Base-by-base conservation (phyloP, 2,797 vertebrate genomes). In the Threskiornis aethiopicus region DNA sequence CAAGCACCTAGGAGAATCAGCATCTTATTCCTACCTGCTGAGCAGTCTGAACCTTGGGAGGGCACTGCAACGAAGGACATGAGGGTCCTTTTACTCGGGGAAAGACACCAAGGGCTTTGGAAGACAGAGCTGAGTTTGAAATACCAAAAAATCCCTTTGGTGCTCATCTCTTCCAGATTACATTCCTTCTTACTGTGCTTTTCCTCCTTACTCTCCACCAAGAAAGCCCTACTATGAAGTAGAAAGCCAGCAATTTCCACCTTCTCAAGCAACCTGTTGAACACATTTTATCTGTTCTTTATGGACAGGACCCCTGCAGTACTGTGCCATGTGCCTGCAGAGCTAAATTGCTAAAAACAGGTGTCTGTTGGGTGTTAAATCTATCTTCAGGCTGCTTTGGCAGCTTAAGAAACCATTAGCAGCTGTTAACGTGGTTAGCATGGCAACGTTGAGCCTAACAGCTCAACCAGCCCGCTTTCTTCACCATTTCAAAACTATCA, bases 351-450 rank as follows among this genome's bases (percentile, higher is more conserved):
- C 93, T 87, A 37, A 65, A 39, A 93, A 72, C 93, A 97, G 96
- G 93, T 92, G 94, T 19, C 86, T 90, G 85, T 46, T 31, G 93
- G 80, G 46, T 76, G 80, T 58, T 72, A 79, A 93, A 96, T 82
- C 85, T n/a, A 66, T 33, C 93, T 51, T 14, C 91, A 72, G 89
- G 86, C 91, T 93, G 33, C 84, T 81, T 46, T 95, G 94, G 96
- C 96, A 95, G 94, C 96, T 67, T 39, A 29, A 90, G 94, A 78
- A 69, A 66, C 91, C 69, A 16, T 19, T 49, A 94, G 93, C 96
- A 96, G 96, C 96, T 96, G 94, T 54, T 92, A 82, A 81, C 66
- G 41, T 66, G 89, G 95, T 61, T 85, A 65, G 59, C 93, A 80
- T 44, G 54, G 59, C 73, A 92, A 90, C 75, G 4, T 37, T 7